These are phyloP conservation scores for Smittia aterrima DNA, from an alignment of 2,888 invertebrate genomes.

Conservation along the genomic window DNA sequence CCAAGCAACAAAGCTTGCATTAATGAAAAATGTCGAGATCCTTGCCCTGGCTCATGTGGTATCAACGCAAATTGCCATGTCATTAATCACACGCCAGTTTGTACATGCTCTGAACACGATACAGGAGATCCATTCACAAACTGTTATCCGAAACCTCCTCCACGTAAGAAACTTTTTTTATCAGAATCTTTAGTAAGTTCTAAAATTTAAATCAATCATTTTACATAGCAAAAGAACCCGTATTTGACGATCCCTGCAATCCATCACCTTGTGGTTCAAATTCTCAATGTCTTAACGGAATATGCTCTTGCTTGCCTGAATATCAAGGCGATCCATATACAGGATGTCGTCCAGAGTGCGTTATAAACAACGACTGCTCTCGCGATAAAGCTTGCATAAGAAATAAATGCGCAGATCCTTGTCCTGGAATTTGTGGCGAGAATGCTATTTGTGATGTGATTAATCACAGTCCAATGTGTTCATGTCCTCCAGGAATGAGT, in stretches of 20 bases:
- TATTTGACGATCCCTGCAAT: slow-evolving; percentile 57
- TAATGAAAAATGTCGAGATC: slow-evolving; percentile 69
- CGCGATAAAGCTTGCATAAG: slow-evolving; percentile 67
- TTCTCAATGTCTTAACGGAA: slow-evolving; percentile 64
- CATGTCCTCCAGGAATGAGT: slow-evolving; percentile 62
- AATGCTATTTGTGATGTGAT: slow-evolving; percentile 62
- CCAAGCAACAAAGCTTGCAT: slow-evolving; percentile 69
- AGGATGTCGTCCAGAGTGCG: slow-evolving; percentile 73
- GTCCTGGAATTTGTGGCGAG: slow-evolving; percentile 69
- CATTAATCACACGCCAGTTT: background rate
- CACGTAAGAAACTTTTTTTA: background rate
- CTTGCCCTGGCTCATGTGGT: slow-evolving; percentile 72
- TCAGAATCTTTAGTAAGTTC: background rate
- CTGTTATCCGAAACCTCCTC: slow-evolving; percentile 42
- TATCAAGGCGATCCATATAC: slow-evolving; percentile 75
- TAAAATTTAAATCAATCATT: background rate
- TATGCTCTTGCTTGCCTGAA: slow-evolving; percentile 66
- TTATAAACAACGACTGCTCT: slow-evolving; percentile 66
- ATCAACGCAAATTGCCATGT: background rate
- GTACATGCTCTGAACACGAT: slow-evolving; percentile 43
- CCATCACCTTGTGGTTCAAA: slow-evolving; percentile 65
- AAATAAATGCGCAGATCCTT: slow-evolving; percentile 71
- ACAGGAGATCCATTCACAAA: slow-evolving; percentile 52
- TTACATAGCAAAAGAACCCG: slow-evolving; percentile 52
- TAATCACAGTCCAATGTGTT: slow-evolving; percentile 61